Base-by-base conservation (phyloP, 1,140 invertebrate species). In the Chironomus striatipennis region DNA sequence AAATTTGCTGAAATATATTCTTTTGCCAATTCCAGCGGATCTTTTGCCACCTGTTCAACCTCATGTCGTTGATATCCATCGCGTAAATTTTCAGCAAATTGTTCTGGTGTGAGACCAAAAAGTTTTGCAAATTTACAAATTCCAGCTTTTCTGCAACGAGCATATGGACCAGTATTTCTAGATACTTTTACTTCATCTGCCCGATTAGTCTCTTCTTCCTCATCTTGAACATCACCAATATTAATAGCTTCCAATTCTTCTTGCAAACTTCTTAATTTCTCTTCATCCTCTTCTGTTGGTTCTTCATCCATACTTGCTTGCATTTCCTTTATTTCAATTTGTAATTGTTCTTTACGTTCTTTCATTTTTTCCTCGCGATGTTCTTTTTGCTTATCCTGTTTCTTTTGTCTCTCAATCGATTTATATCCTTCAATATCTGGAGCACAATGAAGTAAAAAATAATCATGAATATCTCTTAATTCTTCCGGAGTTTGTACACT, bases 11-110 rank as follows among this genome's bases (percentile, higher is more conserved):
- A 87, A 75, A 87, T 81, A 83, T 87, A 95, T 79, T 90, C 91
- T 75, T 89, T 89, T 0, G 96, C 95, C 18, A 95, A 83, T 76
- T 94, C 91, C 9, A 86, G 78, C 0, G 96, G 95, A 76, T 94
- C 90, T 2, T 89, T 85, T 0, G 89, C 86, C 77, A 93, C 93
- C 83, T 98, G 96, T 73, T 98, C 95, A 2, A 99, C 93, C 80
- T 99, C 97, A 82, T 98, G 94, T n/a, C 94, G 87, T 79, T 96
- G 94, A 84, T 98, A 99, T 81, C 97, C 97, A 79, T 98, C 97
- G 0, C 95, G 87, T 0, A 99, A 83, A 84, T 99, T 99, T 84
- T 99, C 96, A 2, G 95, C 97, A 83, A 98, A 98, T 80, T 99
- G 91, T 80, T 97, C 93, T 0, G 98, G 94, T 1, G 90, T 92